phyloP scores from a whole-genome alignment of 2,797 vertebrate genomes.

The Nyctalus aviator region DNA sequence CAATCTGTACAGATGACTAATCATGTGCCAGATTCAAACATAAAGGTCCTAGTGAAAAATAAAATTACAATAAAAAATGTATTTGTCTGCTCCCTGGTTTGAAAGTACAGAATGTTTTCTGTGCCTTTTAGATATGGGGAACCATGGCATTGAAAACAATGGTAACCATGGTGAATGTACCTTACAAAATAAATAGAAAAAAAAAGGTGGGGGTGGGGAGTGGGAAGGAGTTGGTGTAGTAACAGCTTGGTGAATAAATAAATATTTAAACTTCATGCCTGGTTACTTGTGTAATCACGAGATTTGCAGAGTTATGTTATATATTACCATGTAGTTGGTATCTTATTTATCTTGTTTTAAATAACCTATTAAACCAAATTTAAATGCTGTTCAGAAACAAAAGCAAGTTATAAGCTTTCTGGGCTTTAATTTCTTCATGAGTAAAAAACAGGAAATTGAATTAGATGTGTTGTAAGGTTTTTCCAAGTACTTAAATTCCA shows the following conservation, averaged over 20 bases:
- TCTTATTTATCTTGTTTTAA: slow-evolving; percentile 63
- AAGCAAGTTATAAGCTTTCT: slow-evolving; percentile 22
- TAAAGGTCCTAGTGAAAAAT: slow-evolving; percentile 66
- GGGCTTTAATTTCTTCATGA: slow-evolving; percentile 40
- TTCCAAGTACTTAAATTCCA: slow-evolving; percentile 14
- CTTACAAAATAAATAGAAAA: slow-evolving; percentile 22
- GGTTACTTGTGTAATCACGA: slow-evolving; percentile 41
- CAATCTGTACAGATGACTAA: slow-evolving; percentile 62
- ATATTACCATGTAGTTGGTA: slow-evolving; percentile 27
- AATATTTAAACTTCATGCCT: slow-evolving; percentile 64
- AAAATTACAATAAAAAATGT: slow-evolving; percentile 56
- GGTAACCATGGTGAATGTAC: slow-evolving; percentile 44
- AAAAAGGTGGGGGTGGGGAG: background rate
- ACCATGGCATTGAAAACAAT: slow-evolving; percentile 23
- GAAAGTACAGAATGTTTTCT: slow-evolving; percentile 69
- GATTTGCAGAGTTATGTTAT: slow-evolving; percentile 49
- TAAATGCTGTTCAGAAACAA: slow-evolving; percentile 40
- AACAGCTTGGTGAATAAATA: slow-evolving; percentile 62
- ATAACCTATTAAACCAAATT: slow-evolving; percentile 50
- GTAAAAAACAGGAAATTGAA: slow-evolving; percentile 21
- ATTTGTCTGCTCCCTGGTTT: slow-evolving; percentile 52
- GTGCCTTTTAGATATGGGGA: slow-evolving; percentile 3
- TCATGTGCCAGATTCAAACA: slow-evolving; percentile 48
- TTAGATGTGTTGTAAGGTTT: slow-evolving; percentile 45
- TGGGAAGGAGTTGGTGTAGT: slow-evolving; percentile 15